Base-by-base conservation (phyloP, 2,113 vertebrate species). In the Guaruba guarouba region DNA sequence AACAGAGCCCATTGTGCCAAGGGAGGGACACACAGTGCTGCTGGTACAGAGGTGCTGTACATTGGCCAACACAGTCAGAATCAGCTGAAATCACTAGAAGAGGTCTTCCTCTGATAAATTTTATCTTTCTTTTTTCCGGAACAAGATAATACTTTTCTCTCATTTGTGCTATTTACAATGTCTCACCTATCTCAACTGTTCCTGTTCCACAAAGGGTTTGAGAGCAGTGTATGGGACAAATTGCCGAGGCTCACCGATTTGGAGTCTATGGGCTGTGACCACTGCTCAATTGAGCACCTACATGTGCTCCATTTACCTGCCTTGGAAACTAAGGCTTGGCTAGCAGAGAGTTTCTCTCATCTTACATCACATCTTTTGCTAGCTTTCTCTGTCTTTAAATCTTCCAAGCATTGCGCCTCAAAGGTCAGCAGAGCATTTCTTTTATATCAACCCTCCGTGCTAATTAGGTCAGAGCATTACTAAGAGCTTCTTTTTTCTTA, bases 1-100 rank as follows among this genome's bases (percentile, higher is more conserved):
- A 94, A 96, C 54, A 84, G 63, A 93, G 37, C 49, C 49, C 75
- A n/a, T 39, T 74, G 54, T 91, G 46, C 73, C 86, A 84, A 74
- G 67, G 64, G 52, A 96, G 62, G 44, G 81, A 93, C 39, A 74
- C 10, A 29, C 2, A 31, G 67, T 2, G 2, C 61, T 91, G 63
- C 75, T 49, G 61, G 35, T 63, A 35, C 59, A 86, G 83, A 89
- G 49, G 17, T 57, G 31, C 46, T 2, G 1, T 61, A 48, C 43
- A 27, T 25, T 1, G 7, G 44, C 39, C 35, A 83, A 7, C 4
- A 4, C 0, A 1, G 48, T 51, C 74, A 88, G 41, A 69, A 82
- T 39, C 1, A 2, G 25, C 17, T 3, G 2, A 71, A 88, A 91
- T 33, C n/a, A n/a, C 29, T 66, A 59, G n/a, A 62, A 91, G 77